Evolutionary conservation across 2,888 invertebrate genomes (phyloP).

Genomic region (Oegoconia quadripuncta): DNA sequence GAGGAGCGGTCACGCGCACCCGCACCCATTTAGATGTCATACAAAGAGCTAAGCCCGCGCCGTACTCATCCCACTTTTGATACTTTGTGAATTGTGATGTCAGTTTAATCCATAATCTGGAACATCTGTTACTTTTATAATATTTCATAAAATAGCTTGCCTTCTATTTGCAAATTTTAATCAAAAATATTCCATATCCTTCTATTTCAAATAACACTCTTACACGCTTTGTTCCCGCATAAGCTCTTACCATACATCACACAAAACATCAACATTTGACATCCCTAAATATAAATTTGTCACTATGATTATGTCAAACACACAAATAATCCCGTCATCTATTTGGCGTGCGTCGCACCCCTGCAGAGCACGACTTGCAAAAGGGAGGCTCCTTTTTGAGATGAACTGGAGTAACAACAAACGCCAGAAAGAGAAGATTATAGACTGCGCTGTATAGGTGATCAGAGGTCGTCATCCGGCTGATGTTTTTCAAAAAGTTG

Average conservation of each 20-base stretch:
- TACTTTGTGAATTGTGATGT: conserved; percentile 38
- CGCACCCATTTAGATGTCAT: conserved; percentile 35
- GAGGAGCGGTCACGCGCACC: conserved; percentile 43
- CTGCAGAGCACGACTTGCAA: conserved; percentile 65
- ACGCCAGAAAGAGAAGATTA: conserved; percentile 61
- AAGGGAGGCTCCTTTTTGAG: conserved; percentile 46
- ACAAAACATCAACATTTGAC: conserved; percentile 57
- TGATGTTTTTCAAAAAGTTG: conserved; percentile 65
- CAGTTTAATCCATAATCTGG: conserved; percentile 17
- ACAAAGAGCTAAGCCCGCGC: conserved; percentile 46
- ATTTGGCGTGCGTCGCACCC: conserved; percentile 68
- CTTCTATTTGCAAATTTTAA: background rate
- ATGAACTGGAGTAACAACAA: conserved; percentile 43
- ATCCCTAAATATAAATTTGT: conserved; percentile 73
- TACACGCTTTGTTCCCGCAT: background rate
- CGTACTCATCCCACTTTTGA: conserved; percentile 42
- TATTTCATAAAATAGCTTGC: background rate
- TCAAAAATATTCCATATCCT: background rate
- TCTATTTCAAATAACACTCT: background rate
- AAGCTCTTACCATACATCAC: conserved; percentile 33
- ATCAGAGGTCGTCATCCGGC: conserved; percentile 64
- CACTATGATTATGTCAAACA: conserved; percentile 79
- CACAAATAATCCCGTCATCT: conserved; percentile 79
- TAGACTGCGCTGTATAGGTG: conserved; percentile 68
- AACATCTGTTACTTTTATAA: conserved; percentile 40